Percentiles rank a stretch among this genome's conserved stretches.
Conservation (phyloP, 35 echinoderm and acorn worm genomes). For the Eucidaris tribuloides region DNA sequence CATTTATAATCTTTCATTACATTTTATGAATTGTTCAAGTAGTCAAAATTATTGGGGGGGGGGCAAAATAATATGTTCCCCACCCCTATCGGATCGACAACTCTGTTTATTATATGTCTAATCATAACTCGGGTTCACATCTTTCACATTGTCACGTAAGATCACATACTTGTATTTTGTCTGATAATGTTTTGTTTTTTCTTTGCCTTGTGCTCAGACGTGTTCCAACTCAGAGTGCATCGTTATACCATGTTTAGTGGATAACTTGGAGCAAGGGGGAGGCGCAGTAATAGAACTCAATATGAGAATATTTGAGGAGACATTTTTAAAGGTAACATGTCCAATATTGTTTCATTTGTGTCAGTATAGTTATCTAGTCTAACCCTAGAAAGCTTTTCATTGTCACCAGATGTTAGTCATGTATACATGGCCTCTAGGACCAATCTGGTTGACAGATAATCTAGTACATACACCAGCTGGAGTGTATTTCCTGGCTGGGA, state of each 20-base stretch:
- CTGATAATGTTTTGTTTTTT: neutral
- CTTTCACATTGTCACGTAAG: neutral
- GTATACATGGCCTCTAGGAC: neutral
- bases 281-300: slow-evolving; percentile 69
- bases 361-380: neutral
- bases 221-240: slow-evolving; percentile 58
- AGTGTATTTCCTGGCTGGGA: too few species aligned
- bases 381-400: neutral
- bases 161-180: neutral
- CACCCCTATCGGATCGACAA: neutral
- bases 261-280: slow-evolving; percentile 45
- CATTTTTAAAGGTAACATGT: slow-evolving; percentile 62
- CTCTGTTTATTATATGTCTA: neutral
- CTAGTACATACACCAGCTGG: neutral
- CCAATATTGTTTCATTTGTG: neutral
- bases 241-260: slow-evolving; percentile 40
- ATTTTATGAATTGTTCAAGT: too few species aligned
- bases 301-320: slow-evolving; percentile 66
- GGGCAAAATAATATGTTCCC: neutral
- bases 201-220: neutral
- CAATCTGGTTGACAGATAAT: neutral
- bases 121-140: neutral
- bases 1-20: too few species aligned
- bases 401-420: neutral
- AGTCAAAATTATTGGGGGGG: too few species aligned